Evolutionary conservation across 2,113 vertebrate genomes (phyloP), one percentile per base, ranked within the genome.

Genomic region (Rhipidura dahli): DNA sequence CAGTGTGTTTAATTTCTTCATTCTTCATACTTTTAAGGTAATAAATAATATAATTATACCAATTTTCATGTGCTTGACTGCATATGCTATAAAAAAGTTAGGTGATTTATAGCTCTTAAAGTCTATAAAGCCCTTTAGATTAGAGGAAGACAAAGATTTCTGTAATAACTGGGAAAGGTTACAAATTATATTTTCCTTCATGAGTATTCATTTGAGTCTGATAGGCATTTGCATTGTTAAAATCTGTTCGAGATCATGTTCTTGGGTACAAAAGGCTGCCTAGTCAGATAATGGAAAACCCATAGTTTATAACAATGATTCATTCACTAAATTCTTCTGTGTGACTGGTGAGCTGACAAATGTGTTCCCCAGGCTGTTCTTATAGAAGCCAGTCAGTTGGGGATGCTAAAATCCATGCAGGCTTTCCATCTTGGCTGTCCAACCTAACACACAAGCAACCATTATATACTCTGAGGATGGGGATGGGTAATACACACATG

Each of bases 141-240:
- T 70, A 89, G 70, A 80, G 86, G 37, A 92, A 93, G 91, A 93
- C 64, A 95, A 96, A 81, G 42, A 88, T 81, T 95, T 96, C 57
- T 53, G 24, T 73, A 92, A 78, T 87, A 86, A 81, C 49, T 69
- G 61, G 33, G 31, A 57, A 72, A 86, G 31, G 27, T 93, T 90
- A 91, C 87, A 96, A 91, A 94, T 81, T 17, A 35, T 75, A 15
- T 59, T 35, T 95, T 93, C 40, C 61, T 82, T 92, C 42, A 50
- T 31, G 16, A 90, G 57, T 37, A 40, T 85, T 84, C 64, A 18
- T 8, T 59, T 63, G 72, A 44, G 19, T 66, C 17, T 83, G 73
- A 44, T 44, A 81, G 76, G 44, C 73, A 40, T 88, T 95, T 79
- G 49, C 87, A 89, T 61, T 88, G 65, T 88, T 95, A 77, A 70